Base-by-base conservation (phyloP, 2,113 vertebrate species). In the Hippocampus abdominalis region DNA sequence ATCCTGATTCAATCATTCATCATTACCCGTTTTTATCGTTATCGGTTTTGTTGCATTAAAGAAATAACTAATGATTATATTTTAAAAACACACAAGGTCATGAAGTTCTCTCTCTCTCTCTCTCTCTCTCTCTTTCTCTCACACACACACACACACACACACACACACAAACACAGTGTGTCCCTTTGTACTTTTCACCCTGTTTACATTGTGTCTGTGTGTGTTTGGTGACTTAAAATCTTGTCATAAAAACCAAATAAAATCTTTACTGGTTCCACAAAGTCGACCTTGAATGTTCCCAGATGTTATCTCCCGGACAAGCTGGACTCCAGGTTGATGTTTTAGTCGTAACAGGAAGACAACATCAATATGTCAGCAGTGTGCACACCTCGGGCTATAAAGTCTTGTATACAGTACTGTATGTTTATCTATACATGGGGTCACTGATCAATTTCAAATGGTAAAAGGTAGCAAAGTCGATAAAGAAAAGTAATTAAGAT, bases 161-260 rank as follows among this genome's bases (percentile, higher is more conserved):
- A 18, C 16, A 4, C 8, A 36, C 8, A 21, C 61, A n/a, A 0
- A n/a, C 39, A 25, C 23, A 13, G 27, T 46, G 8, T 9, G 23
- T 46, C 63, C 46, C 8, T 8, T 15, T 46, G 63, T 46, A 64
- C 39, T 64, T 64, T 46, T 46, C 63, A 27, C 63, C 23, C 13
- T 13, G 23, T 42, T 0, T 25, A 46, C 20, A 42, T 20, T 23
- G 21, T 12, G 36, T 63, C 5, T 46, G 13, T 32, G 15, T n/a
- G 25, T 32, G 16, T 53, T n/a, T 61, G 40, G 0, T 64, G 39
- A 18, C 36, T 64, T 64, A 2, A 64, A 18, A 44, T 46, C 40
- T 23, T 27, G 42, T 44, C 61, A 63, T 64, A 42, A 64, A 16
- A 64, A 36, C 4, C 63, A 46, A 64, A 64, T 64, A 44, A 42